Base-by-base conservation (phyloP, 2,888 invertebrate species). In the Drosophila melanosoma region DNA sequence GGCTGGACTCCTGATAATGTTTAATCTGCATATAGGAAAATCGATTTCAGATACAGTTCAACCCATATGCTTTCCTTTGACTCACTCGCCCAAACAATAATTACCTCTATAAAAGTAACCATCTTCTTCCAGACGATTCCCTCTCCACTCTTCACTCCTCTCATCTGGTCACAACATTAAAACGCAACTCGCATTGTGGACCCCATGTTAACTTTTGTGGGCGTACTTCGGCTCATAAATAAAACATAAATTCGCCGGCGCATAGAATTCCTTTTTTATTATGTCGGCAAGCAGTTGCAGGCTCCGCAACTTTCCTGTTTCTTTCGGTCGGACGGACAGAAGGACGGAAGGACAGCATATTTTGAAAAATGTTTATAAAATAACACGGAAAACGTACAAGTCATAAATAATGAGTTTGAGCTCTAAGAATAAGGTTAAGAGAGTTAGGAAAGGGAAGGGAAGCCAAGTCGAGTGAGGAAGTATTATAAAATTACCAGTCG, bases 281-380 rank as follows among this genome's bases (percentile, higher is more conserved):
- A 89, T 79, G 74, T 74, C 79, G 79, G 66, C 79, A 82, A 82
- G 79, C 81, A 74, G 87, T 84, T 74, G 84, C 76, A 69, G 76
- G 65, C 74, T 71, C 75, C 42, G 36, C 68, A 49, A 54, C 64
- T 59, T 62, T 52, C 20, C 49, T 10, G 56, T 62, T 52, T 26
- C 49, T 10, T 57, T 29, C 53, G 45, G 72, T 49, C 56, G 68
- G 57, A 54, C 57, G 71, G 45, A 26, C 49, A 17, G 29, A 29
- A 10, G 4, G 15, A 49, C 52, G 68, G 57, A 54, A 52, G 74
- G 61, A 60, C 66, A 88, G 77, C 86, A 90, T 83, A 90, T 81
- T 87, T 83, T 83, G 78, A 76, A 89, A 87, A 90, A 87, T 89
- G 90, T 90, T 87, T 89, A 90, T 83, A 89, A 87, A 87, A 87